These are phyloP conservation scores for Anguilla marmorata DNA, from an alignment of 2,797 vertebrate species.

Conservation along the genomic window DNA sequence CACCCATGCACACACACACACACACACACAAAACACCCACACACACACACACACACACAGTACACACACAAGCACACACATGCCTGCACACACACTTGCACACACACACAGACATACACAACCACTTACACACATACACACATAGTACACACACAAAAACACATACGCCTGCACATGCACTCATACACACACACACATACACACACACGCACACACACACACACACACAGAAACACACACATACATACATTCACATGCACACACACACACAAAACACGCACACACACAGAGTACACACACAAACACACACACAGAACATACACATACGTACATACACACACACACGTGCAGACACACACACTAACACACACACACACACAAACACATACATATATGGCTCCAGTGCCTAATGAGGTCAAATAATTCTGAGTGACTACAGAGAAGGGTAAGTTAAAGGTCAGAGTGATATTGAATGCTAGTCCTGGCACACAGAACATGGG, in stretches of 20 bases:
- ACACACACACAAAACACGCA: no score
- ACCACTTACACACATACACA: slow-evolving; percentile 56
- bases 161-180: slow-evolving; percentile 28
- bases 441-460: slow-evolving; percentile 52
- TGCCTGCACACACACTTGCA: no score
- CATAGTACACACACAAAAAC: slow-evolving; percentile 44
- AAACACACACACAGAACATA: slow-evolving; percentile 42
- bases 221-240: slow-evolving; percentile 61
- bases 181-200: slow-evolving; percentile 43
- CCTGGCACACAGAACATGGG: not conserved
- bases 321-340: slow-evolving; percentile 24
- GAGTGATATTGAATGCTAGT: slow-evolving; percentile 36
- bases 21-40: not conserved
- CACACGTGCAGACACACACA: slow-evolving; percentile 12
- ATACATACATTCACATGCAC: no score
- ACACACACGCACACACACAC: no score
- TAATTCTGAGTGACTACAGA: slow-evolving; percentile 68
- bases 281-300: slow-evolving; percentile 35
- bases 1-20: no score
- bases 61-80: not conserved
- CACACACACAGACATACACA: no score
- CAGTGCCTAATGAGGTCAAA: slow-evolving; percentile 71
- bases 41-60: slow-evolving; percentile 25
- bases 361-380: not conserved
- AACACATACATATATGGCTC: slow-evolving; percentile 24